Percentiles rank a stretch among this genome's conserved stretches.
phyloP scores from a whole-genome alignment of 2,797 vertebrate species.

The Danio tinwini region DNA sequence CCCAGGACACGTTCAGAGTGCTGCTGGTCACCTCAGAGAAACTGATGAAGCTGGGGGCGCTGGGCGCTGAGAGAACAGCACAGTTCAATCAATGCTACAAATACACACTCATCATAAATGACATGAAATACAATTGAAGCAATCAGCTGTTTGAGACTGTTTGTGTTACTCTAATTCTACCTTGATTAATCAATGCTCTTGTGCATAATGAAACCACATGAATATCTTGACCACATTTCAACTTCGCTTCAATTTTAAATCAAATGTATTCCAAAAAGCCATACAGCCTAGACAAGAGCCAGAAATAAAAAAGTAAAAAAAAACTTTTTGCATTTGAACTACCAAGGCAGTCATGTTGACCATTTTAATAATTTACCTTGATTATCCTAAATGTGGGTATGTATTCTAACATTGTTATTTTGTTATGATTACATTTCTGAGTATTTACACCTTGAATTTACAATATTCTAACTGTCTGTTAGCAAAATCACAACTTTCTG shows the following conservation, averaged over 20 bases:
- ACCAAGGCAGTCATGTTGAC: too few relatives aligned
- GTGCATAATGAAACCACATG: neutral
- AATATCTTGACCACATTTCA: neutral
- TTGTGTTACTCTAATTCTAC: neutral
- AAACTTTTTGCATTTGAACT: too few relatives aligned
- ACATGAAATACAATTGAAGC: neutral
- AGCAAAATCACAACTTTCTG: too few relatives aligned
- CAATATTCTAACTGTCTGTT: too few relatives aligned
- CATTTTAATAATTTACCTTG: too few relatives aligned
- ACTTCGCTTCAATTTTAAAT: neutral
- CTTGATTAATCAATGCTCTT: neutral
- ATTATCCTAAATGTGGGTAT: too few relatives aligned
- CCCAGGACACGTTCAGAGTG: slow-evolving; percentile 94
- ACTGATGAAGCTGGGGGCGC: slow-evolving; percentile 85
- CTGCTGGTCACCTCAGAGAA: slow-evolving; percentile 94
- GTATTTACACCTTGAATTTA: too few relatives aligned
- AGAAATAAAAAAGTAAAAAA: too few relatives aligned
- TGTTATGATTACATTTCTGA: too few relatives aligned
- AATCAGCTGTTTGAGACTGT: neutral
- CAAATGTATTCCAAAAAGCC: neutral
- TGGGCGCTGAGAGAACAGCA: slow-evolving; percentile 80
- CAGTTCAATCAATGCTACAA: slow-evolving; percentile 3
- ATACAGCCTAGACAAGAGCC: neutral
- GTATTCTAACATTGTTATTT: too few relatives aligned
- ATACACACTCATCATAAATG: neutral